A percentile compares a stretch with the other conserved stretches of the same genome.
Conservation (phyloP, 2,797 vertebrate species). For the Danio choprae region DNA sequence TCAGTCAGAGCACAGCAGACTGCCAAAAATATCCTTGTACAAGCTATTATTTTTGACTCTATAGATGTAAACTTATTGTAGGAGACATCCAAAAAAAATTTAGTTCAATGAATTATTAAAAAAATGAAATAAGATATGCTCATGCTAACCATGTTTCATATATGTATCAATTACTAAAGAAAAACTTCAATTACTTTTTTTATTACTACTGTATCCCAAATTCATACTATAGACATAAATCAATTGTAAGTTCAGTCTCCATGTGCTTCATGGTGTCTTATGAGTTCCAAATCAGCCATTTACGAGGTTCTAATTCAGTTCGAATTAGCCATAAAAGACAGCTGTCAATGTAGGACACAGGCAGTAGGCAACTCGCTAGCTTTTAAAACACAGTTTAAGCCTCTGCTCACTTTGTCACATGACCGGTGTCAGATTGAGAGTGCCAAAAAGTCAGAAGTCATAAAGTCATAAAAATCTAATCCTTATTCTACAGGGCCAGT, state of each 20-base stretch:
- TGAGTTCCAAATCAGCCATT: constrained; percentile 1
- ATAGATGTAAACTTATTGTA: no score
- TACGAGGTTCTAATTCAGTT: constrained; percentile 3
- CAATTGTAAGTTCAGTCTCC: not conserved
- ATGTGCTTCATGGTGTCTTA: not conserved
- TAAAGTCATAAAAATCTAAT: constrained; percentile 54
- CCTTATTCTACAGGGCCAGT: constrained; percentile 51
- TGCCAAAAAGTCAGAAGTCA: constrained; percentile 20
- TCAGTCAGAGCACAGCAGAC: no score
- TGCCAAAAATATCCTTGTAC: no score
- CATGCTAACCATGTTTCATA: not conserved
- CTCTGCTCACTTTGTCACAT: constrained; percentile 17
- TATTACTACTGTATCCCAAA: not conserved
- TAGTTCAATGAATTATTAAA: no score
- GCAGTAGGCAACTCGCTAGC: not conserved
- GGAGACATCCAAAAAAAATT: no score
- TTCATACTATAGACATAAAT: not conserved
- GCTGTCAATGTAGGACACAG: constrained; percentile 12
- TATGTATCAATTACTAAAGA: not conserved
- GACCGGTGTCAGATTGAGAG: constrained; percentile 17
- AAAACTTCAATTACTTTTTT: not conserved
- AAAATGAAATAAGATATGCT: not conserved
- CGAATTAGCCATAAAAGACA: constrained; percentile 41
- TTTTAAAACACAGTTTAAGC: constrained; percentile 9
- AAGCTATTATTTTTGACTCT: no score